Conservation (phyloP, 2,113 vertebrate species). For the Chloebia gouldiae region DNA sequence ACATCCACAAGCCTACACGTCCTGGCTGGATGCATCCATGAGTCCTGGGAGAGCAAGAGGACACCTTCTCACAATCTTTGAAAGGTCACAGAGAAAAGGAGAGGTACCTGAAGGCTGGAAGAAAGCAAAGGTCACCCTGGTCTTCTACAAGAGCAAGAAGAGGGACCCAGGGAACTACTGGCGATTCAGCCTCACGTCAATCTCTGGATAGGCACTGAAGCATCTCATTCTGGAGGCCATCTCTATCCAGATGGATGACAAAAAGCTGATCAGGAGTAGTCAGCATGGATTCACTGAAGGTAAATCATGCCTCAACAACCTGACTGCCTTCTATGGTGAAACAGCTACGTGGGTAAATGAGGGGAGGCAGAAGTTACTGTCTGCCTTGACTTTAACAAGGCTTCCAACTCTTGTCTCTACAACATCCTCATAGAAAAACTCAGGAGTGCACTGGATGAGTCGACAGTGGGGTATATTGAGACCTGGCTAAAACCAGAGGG, state of each 20-base stretch:
- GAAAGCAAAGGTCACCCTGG: not conserved
- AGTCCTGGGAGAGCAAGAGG: fast-evolving
- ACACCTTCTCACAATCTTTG: not conserved
- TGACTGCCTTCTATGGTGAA: not conserved
- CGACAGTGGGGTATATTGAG: not conserved
- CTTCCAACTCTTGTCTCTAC: not conserved
- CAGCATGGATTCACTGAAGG: not conserved
- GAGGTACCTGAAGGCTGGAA: not conserved
- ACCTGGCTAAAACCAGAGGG: not conserved
- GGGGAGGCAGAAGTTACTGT: not conserved
- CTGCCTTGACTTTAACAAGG: not conserved
- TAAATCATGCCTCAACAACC: not conserved
- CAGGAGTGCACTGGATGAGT: not conserved
- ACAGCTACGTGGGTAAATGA: fast-evolving
- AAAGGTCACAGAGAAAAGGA: not conserved
- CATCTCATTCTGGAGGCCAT: not conserved
- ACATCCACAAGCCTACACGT: not conserved
- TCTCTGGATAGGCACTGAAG: not conserved
- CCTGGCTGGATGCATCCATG: not conserved
- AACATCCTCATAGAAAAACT: not conserved
- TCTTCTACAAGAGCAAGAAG: not conserved
- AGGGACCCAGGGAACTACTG: fast-evolving
- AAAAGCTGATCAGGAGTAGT: not conserved
- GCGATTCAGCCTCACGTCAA: not conserved
- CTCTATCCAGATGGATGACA: not conserved